Conservation (phyloP, 2,797 vertebrate species). For the Rhinoraja longicauda region DNA sequence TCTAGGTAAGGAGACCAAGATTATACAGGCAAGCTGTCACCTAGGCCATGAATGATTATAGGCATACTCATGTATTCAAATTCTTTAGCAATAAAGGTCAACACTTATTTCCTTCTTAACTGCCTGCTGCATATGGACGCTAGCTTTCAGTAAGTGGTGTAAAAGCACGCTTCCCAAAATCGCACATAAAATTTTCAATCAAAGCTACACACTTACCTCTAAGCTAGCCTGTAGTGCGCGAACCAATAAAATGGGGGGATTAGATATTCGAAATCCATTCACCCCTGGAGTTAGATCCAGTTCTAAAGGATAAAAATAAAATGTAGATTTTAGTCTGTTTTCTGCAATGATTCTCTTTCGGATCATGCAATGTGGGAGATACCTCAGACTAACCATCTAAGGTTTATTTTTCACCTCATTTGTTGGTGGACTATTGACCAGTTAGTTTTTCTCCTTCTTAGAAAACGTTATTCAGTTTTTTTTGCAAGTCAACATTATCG, state of each 20-base stretch:
- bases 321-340: background rate
- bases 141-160: too few relatives aligned
- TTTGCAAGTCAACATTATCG: background rate
- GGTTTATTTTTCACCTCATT: background rate
- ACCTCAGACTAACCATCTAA: background rate
- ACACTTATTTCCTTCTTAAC: too few relatives aligned
- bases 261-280: conserved; percentile 82
- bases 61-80: too few relatives aligned
- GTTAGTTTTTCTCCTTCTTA: background rate
- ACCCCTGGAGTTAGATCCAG: conserved; percentile 72
- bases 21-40: too few relatives aligned
- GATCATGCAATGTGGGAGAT: background rate
- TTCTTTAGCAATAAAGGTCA: too few relatives aligned
- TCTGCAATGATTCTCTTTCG: background rate
- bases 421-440: background rate
- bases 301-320: conserved; percentile 46
- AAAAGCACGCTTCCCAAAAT: too few relatives aligned
- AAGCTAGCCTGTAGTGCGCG: conserved; percentile 86
- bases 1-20: too few relatives aligned
- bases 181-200: background rate
- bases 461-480: background rate
- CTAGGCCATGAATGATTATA: too few relatives aligned
- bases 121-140: too few relatives aligned
- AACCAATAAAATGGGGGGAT: conserved; percentile 83
- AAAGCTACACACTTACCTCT: conserved; percentile 65